phyloP scores from a whole-genome alignment of 2,797 vertebrate genomes.

The Poecilia wingei region DNA sequence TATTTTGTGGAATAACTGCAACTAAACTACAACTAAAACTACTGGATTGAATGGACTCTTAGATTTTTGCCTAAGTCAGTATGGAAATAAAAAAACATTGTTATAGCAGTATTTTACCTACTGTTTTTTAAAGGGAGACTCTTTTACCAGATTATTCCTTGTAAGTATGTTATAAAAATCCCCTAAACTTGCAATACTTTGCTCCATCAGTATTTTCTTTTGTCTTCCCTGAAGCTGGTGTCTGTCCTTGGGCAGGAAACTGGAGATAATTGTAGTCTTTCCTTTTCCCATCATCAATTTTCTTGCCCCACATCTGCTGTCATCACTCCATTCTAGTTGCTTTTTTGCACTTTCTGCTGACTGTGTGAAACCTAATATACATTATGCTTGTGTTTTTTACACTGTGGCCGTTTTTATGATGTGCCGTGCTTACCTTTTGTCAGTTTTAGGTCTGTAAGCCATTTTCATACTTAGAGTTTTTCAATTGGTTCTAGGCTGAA shows the following conservation, averaged over 20 bases:
- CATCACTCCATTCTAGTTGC: constrained; percentile 54
- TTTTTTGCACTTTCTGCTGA: constrained; percentile 73
- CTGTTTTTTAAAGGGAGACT: background rate
- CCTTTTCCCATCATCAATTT: constrained; percentile 58
- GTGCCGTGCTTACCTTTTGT: constrained; percentile 14
- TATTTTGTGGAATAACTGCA: background rate
- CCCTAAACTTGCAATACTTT: background rate
- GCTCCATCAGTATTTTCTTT: background rate
- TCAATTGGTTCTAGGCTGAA: background rate
- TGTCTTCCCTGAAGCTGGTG: background rate
- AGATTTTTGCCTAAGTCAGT: background rate
- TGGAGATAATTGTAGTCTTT: constrained; percentile 37
- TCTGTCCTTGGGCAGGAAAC: constrained; percentile 28
- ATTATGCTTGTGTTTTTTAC: constrained; percentile 38
- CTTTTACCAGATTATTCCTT: background rate
- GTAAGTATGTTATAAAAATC: background rate
- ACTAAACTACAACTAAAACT: background rate
- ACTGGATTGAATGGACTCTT: background rate
- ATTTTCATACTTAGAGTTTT: constrained; percentile 9
- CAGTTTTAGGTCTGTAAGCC: constrained; percentile 9
- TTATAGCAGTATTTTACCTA: background rate
- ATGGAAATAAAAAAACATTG: background rate
- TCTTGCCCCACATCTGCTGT: constrained; percentile 33
- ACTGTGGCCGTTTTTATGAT: constrained; percentile 12
- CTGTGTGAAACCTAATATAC: constrained; percentile 66